Evolutionary conservation across 1,140 invertebrate species (phyloP), one percentile per base, ranked within the genome.

Genomic region (Trichomalopsis sarcophagae): DNA sequence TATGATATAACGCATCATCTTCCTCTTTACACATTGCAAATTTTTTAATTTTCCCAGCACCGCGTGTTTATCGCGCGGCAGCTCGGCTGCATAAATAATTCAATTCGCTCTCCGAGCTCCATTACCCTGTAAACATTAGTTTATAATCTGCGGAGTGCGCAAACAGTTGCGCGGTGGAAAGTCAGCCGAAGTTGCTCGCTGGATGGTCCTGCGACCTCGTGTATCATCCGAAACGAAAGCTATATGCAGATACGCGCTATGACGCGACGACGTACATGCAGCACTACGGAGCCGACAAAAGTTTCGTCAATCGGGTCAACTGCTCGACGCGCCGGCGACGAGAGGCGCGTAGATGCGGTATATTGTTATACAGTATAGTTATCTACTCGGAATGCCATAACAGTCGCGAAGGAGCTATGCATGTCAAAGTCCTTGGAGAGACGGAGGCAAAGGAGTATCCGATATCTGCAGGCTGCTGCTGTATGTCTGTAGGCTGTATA

Each of bases 241-340:
- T 79, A 79, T 79, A 79, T 79, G 77, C 47, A 79, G 47, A 66
- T 79, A 79, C 75, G 73, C 75, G 44, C 27, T 7, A n/a, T 27
- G 1, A 47, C 21, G 13, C 50, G 17, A 17, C 55, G 55, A 62
- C 21, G 55, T 62, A 62, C 6, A 27, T 27, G 27, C 27, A 55
- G 13, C 17, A 5, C 13, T 50, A 10, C 5, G 73, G 13, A 47
- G 27, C 47, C 27, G 77, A 66, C 44, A 27, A 66, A 79, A 79
- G 9, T 79, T 62, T 79, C 62, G 77, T 21, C 77, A 66, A 66
- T 79, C 77, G 77, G 30, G 27, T 79, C 76, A 40, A 55, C 33
- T 55, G 27, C 47, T 27, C 3, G n/a, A 30, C 44, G 17, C 17
- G 69, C 6, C 27, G 27, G 21, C 11, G 69, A 71, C n/a, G 69